Base-by-base conservation (phyloP, 2,113 vertebrate genomes). In the Thalassoma bifasciatum region DNA sequence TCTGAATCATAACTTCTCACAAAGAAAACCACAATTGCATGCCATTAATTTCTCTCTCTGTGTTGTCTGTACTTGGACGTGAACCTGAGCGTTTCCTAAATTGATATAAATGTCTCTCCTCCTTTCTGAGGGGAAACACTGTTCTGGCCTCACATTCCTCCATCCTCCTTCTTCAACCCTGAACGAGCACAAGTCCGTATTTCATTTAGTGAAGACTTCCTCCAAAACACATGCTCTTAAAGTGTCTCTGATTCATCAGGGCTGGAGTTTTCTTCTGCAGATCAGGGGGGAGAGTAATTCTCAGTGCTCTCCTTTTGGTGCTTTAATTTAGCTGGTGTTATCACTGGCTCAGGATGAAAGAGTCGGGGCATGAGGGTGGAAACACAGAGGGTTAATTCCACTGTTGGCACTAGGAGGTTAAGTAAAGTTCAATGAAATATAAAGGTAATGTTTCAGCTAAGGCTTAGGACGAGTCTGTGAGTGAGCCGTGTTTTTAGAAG, bases 151-250 rank as follows among this genome's bases (percentile, higher is more conserved):
- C 86, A 92, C 86, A 83, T 90, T 81, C 72, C 63, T 73, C 82
- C 54, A 37, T 38, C 53, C 56, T 70, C 23, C 67, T 40, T 36
- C 74, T 58, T 26, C 30, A 4, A 22, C 22, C n/a, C 66, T 10
- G 19, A 75, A 91, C 81, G 88, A 85, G 77, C 88, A 89, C 82
- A 90, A 75, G 81, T 34, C 92, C 92, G 87, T 96, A 96, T 94
- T 96, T 97, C 94, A 96, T 91, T 94, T 92, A 95, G 93, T 94
- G 90, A 96, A 96, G 96, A 96, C 95, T 96, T 97, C 96, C 96
- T 95, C 91, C 93, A 94, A 95, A 96, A 94, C 92, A 94, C 87
- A 86, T 90, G 88, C 95, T 94, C 90, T 94, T 93, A 70, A 94
- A 93, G 92, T 91, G 75, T 78, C 52, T 38, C 82, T 89, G 91